Percentiles rank a stretch among this genome's conserved stretches.
Conservation (phyloP, 2,888 invertebrate genomes). For the Oxytorus armatus region DNA sequence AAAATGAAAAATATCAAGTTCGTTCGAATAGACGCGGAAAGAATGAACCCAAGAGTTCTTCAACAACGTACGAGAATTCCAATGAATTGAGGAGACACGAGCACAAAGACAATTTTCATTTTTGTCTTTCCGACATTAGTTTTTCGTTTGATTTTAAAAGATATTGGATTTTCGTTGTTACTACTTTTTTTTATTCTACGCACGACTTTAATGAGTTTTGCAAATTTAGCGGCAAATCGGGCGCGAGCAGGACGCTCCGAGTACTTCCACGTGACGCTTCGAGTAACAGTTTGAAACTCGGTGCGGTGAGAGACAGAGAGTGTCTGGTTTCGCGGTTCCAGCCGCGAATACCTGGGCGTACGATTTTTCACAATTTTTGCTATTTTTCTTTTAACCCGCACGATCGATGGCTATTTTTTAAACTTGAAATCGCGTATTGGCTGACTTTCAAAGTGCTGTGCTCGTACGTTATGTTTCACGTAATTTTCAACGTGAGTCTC, state of each 20-base stretch:
- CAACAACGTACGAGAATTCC: not conserved
- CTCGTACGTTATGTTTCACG: not conserved
- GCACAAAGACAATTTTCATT: not conserved
- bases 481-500: not conserved
- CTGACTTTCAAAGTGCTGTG: not conserved
- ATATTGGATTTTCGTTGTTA: not conserved
- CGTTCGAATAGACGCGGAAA: not conserved
- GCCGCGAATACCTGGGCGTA: constrained; percentile 9
- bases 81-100: not conserved
- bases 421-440: constrained; percentile 5
- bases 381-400: not conserved
- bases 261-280: constrained; percentile 60
- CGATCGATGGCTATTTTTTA: constrained; percentile 31
- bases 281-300: constrained; percentile 45
- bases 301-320: constrained; percentile 6
- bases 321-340: constrained; percentile 7
- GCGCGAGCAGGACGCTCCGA: constrained; percentile 18
- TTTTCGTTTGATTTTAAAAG: too few relatives aligned
- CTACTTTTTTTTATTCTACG: not conserved
- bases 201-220: constrained; percentile 4
- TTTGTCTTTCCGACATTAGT: not conserved
- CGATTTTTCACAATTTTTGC: constrained; percentile 8
- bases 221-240: constrained; percentile 37
- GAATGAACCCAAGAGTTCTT: not conserved
- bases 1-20: not conserved